Evolutionary conservation across 2,797 vertebrate species (phyloP).

Genomic region (Liparis tanakae): DNA sequence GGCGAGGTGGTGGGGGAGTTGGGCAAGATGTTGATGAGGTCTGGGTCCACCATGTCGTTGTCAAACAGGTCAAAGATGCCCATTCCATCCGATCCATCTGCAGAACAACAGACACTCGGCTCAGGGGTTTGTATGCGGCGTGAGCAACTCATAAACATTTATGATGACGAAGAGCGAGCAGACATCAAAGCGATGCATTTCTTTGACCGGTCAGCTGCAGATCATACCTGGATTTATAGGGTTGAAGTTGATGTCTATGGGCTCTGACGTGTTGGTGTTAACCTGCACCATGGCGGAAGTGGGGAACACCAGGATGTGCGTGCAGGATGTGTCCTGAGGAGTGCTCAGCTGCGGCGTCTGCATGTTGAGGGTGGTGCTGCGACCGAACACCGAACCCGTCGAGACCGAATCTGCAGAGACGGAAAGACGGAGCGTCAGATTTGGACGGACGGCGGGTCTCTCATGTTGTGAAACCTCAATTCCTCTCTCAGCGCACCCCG

Average conservation of each 20-base stretch:
- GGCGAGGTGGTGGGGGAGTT: slow-evolving; percentile 95
- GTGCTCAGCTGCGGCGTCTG: slow-evolving; percentile 98
- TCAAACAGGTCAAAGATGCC: slow-evolving; percentile 94
- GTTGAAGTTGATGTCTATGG: slow-evolving; percentile 95
- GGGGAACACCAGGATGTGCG: slow-evolving; percentile 89
- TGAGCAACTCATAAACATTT: too few species aligned
- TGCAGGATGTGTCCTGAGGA: slow-evolving; percentile 98
- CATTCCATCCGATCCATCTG: slow-evolving; percentile 96
- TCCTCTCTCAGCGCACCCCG: too few species aligned
- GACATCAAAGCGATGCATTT: background rate
- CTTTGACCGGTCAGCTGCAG: background rate
- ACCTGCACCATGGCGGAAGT: slow-evolving; percentile 88
- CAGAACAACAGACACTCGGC: background rate
- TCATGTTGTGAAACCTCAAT: background rate
- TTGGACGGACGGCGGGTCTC: background rate
- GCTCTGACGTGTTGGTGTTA: slow-evolving; percentile 90
- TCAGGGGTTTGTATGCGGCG: background rate
- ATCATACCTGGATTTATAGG: slow-evolving; percentile 86
- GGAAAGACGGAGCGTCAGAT: background rate
- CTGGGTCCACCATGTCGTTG: slow-evolving; percentile 94
- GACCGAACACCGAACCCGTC: slow-evolving; percentile 97
- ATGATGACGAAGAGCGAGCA: background rate
- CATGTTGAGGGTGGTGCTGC: slow-evolving; percentile 98
- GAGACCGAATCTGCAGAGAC: slow-evolving; percentile 91
- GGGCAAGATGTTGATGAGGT: slow-evolving; percentile 97